phyloP scores from a whole-genome alignment of 2,797 vertebrate species.

The Peromyscus attwateri region DNA sequence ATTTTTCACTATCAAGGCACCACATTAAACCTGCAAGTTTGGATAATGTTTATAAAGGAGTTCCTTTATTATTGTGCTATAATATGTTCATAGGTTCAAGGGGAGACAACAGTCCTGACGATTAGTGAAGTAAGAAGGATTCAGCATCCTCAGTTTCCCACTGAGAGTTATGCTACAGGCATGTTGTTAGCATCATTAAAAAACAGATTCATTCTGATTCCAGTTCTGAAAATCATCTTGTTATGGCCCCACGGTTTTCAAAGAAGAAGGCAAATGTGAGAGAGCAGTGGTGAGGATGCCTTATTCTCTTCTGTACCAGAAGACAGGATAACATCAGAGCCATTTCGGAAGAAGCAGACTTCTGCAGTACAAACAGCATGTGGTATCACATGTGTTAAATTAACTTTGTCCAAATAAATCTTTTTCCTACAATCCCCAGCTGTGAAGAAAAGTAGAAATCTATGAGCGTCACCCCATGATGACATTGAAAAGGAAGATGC shows the following conservation, averaged over 20 bases:
- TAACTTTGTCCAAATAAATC: conserved; percentile 81
- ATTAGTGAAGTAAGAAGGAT: not conserved
- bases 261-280: conserved; percentile 16
- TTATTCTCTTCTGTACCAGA: conserved; percentile 63
- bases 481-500: conserved; percentile 71
- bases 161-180: not conserved
- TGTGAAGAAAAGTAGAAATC: conserved; percentile 78
- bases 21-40: not conserved
- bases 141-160: accelerated
- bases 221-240: conserved; percentile 57
- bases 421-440: conserved; percentile 73
- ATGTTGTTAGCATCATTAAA: conserved; percentile 2
- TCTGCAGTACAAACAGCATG: conserved; percentile 60
- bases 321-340: conserved; percentile 56
- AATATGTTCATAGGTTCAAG: not conserved
- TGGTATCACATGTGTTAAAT: conserved; percentile 72
- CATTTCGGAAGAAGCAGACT: conserved; percentile 63
- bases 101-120: not conserved
- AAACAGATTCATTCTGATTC: conserved; percentile 59
- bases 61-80: not conserved
- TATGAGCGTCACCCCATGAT: conserved; percentile 59
- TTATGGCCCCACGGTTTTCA: not conserved
- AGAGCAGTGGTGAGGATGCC: not conserved
- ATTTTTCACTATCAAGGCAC: not conserved
- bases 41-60: not conserved